Evolutionary conservation across 2,888 invertebrate genomes (phyloP).

Genomic region (Alcis repandata): DNA sequence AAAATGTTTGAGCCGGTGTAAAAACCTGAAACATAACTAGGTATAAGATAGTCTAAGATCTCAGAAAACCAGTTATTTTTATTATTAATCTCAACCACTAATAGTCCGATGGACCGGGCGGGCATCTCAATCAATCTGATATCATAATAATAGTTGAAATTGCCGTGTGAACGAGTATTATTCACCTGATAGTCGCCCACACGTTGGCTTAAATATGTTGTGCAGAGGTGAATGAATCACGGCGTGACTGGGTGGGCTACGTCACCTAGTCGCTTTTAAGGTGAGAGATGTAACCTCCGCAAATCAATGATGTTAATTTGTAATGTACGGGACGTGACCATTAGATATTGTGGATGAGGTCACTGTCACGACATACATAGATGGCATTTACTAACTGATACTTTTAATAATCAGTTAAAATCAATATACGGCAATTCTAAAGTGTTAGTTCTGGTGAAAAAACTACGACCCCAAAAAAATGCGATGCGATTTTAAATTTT

Average conservation of each 20-base stretch:
- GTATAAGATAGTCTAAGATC: background rate
- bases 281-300: conserved; percentile 15
- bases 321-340: background rate
- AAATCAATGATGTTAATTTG: conserved; percentile 24
- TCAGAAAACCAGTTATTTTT: conserved; percentile 49
- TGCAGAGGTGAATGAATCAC: conserved; percentile 63
- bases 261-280: conserved; percentile 44
- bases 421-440: too few species aligned
- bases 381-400: too few species aligned
- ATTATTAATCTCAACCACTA: conserved; percentile 50
- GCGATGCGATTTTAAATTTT: too few species aligned
- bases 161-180: conserved; percentile 68
- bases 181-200: conserved; percentile 72
- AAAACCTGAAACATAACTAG: conserved; percentile 12
- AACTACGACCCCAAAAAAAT: too few species aligned
- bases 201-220: conserved; percentile 56
- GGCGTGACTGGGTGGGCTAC: conserved; percentile 47
- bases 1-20: conserved; percentile 18
- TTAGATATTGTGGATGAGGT: background rate
- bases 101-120: conserved; percentile 54
- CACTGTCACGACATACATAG: background rate
- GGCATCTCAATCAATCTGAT: conserved; percentile 66
- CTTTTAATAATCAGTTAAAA: too few species aligned
- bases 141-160: conserved; percentile 68
- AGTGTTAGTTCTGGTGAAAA: too few species aligned